Conservation (phyloP, 2,113 vertebrate genomes). For the Sinocyclocheilus rhinocerous region DNA sequence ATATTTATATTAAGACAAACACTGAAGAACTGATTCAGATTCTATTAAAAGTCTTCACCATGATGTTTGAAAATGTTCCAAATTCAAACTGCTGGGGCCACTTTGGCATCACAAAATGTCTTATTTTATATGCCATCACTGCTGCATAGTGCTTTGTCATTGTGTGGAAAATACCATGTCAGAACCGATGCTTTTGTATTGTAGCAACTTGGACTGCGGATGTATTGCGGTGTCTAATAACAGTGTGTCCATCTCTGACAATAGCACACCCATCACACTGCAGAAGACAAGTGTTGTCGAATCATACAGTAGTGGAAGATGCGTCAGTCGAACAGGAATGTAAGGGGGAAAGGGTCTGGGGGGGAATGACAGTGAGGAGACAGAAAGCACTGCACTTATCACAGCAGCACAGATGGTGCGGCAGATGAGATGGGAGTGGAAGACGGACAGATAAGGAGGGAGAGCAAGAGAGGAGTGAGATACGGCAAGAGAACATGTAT, state of each 20-base stretch:
- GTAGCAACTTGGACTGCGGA: not conserved
- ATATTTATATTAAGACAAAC: not conserved
- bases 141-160: not conserved
- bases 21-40: not conserved
- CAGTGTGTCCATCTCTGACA: conserved; percentile 3
- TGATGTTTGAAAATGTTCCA: not conserved
- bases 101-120: not conserved
- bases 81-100: not conserved
- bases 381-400: conserved; percentile 57
- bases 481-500: conserved; percentile 45
- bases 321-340: conserved; percentile 53
- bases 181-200: not conserved
- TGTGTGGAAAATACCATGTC: conserved; percentile 1
- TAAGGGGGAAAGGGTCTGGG: conserved; percentile 8
- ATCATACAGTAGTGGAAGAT: conserved; percentile 45
- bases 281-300: not conserved
- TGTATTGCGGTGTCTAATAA: not conserved
- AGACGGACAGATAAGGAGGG: conserved; percentile 57
- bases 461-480: conserved; percentile 47
- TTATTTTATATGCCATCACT: not conserved
- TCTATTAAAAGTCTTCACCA: not conserved
- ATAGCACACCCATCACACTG: not conserved
- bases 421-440: conserved; percentile 69
- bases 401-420: conserved; percentile 72
- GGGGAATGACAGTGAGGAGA: conserved; percentile 34